Evolutionary conservation across 2,113 vertebrate species (phyloP).

Genomic region (Okapia johnstoni): DNA sequence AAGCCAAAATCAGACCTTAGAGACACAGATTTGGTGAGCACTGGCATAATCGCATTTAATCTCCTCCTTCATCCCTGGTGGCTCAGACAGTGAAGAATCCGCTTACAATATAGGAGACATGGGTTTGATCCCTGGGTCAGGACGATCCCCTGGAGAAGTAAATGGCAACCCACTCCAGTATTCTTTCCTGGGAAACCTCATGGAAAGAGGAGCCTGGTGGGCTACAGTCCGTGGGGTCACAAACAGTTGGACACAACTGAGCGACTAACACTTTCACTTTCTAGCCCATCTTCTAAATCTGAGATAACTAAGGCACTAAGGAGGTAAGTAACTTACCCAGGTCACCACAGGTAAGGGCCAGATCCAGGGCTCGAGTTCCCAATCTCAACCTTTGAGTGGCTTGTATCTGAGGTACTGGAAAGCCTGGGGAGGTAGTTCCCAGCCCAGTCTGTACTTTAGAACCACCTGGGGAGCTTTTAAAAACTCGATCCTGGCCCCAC

Average conservation of each 20-base stretch:
- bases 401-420: neutral
- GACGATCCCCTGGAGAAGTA: neutral
- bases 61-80: neutral
- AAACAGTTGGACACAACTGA: neutral
- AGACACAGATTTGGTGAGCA: neutral
- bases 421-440: neutral
- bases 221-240: neutral
- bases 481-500: neutral
- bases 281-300: neutral
- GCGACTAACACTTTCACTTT: neutral
- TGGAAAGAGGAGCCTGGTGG: neutral
- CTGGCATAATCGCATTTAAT: neutral
- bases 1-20: neutral
- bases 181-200: neutral
- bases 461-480: constrained; percentile 29
- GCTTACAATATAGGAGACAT: neutral
- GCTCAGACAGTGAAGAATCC: neutral
- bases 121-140: neutral
- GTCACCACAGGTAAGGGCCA: neutral
- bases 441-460: neutral
- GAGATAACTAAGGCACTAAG: neutral
- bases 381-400: neutral
- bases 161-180: neutral
- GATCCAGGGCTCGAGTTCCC: neutral
- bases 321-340: neutral